Percentiles rank a stretch among this genome's conserved stretches.
These are phyloP conservation scores for Vanacampus margaritifer DNA, from an alignment of 2,113 vertebrate genomes.

Conservation along the genomic window DNA sequence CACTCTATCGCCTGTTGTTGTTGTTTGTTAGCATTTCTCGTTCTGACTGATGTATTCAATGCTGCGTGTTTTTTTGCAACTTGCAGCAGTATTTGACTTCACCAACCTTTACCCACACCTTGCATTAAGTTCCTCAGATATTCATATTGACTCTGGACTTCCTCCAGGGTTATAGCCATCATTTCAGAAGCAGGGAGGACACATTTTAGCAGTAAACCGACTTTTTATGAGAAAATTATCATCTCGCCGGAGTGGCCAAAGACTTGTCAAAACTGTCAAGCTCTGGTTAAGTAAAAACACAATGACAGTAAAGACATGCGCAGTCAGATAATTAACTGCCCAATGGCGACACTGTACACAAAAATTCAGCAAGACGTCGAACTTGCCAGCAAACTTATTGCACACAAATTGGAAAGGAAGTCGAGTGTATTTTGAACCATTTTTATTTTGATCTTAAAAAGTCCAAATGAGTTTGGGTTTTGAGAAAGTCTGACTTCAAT, in stretches of 20 bases:
- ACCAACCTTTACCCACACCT: not conserved
- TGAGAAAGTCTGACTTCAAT: constrained; percentile 43
- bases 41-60: not conserved
- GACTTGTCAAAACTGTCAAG: not conserved
- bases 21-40: not conserved
- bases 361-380: not conserved
- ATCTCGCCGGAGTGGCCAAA: not conserved
- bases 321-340: not conserved
- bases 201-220: not conserved
- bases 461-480: constrained; percentile 28
- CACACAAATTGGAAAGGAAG: not conserved
- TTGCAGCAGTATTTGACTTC: not conserved
- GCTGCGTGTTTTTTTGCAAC: not conserved
- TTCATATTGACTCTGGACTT: not conserved
- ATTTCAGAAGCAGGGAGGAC: not conserved
- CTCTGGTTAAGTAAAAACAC: not conserved
- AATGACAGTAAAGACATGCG: not conserved
- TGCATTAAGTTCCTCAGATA: not conserved
- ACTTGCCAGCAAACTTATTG: not conserved
- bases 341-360: not conserved
- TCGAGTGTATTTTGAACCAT: not conserved
- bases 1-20: not conserved
- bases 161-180: not conserved
- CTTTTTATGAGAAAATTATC: not conserved
- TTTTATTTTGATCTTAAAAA: not conserved